Evolutionary conservation across 1,140 invertebrate species (phyloP).

Genomic region (Bemisia tabaci): DNA sequence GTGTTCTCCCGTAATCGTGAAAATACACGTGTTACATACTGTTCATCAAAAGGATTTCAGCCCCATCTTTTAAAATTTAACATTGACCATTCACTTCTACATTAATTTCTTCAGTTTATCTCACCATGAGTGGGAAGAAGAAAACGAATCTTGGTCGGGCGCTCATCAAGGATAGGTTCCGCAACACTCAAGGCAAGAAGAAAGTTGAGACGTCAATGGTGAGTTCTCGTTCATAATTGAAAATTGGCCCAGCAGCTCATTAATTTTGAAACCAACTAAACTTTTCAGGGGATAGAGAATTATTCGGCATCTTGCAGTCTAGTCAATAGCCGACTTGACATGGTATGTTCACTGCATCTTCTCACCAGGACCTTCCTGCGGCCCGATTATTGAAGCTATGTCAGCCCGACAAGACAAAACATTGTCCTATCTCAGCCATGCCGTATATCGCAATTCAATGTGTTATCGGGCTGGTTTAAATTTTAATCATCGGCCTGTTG

Average conservation of each 20-base stretch:
- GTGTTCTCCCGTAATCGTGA: too few relatives aligned
- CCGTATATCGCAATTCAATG: too few relatives aligned
- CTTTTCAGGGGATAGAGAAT: background rate
- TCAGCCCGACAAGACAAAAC: background rate
- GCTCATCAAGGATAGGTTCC: slow-evolving; percentile 63
- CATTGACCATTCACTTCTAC: background rate
- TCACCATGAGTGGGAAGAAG: slow-evolving; percentile 48
- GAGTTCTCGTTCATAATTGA: slow-evolving; percentile 20
- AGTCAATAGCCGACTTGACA: background rate
- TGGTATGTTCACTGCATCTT: too few relatives aligned
- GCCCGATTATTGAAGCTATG: background rate
- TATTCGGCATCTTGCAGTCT: background rate
- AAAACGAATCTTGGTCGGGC: slow-evolving; percentile 47
- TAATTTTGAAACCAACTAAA: background rate
- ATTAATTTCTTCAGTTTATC: background rate
- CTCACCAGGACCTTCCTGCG: too few relatives aligned
- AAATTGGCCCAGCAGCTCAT: slow-evolving; percentile 11
- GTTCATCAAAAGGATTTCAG: too few relatives aligned
- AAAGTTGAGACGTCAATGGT: slow-evolving; percentile 48
- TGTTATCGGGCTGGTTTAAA: too few relatives aligned
- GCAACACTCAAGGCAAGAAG: slow-evolving; percentile 36
- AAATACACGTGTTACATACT: too few relatives aligned
- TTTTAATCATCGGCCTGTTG: too few relatives aligned
- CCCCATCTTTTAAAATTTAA: too few relatives aligned
- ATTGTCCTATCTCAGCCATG: too few relatives aligned